These are phyloP conservation scores for Campylomormyrus numenius DNA, from an alignment of 2,113 vertebrate species.

Conservation along the genomic window DNA sequence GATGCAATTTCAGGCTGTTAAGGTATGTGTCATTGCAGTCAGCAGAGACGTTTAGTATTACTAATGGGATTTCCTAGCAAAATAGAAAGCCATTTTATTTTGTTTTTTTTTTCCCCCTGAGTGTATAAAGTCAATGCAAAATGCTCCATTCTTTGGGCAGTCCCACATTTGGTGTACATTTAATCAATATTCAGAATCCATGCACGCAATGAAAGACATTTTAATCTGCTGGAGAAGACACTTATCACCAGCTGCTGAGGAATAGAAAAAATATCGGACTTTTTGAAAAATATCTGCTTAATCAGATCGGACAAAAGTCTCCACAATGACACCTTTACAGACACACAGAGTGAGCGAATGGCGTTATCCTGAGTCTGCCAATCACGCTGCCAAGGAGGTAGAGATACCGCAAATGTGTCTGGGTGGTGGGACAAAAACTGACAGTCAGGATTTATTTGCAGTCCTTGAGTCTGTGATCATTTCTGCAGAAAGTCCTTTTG, in stretches of 20 bases:
- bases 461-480: background rate
- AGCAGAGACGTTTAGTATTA: conserved; percentile 6
- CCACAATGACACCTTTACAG: conserved; percentile 21
- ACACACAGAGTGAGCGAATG: conserved; percentile 15
- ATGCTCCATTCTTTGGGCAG: background rate
- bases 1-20: conserved; percentile 16
- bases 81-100: background rate
- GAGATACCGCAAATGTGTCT: conserved; percentile 11
- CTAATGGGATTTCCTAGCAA: background rate
- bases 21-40: conserved; percentile 1
- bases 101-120: background rate
- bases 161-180: background rate
- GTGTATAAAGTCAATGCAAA: background rate
- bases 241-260: conserved; percentile 16
- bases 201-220: conserved; percentile 17
- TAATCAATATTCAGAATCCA: conserved; percentile 18
- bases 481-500: background rate
- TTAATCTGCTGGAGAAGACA: conserved; percentile 16
- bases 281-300: conserved; percentile 27
- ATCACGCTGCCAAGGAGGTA: background rate
- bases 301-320: conserved; percentile 23
- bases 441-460: conserved; percentile 21
- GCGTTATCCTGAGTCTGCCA: conserved; percentile 25
- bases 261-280: conserved; percentile 25
- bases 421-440: background rate